A percentile compares a stretch with the other conserved stretches of the same genome.
Evolutionary conservation across 1,140 invertebrate species (phyloP).

Genomic region (Drosophila mauritiana): DNA sequence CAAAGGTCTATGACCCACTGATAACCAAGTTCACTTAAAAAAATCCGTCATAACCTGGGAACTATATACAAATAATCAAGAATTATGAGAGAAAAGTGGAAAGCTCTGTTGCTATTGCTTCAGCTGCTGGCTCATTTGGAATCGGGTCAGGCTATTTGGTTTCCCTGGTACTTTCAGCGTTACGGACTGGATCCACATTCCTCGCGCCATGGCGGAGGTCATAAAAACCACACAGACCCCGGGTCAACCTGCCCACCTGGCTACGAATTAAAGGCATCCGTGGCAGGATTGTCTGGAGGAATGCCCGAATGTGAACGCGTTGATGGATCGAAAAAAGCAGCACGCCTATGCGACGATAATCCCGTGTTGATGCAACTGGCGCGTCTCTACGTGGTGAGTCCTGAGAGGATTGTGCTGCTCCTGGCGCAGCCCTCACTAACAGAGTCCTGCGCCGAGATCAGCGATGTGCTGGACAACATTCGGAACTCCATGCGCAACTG

Average conservation of each 20-base stretch:
- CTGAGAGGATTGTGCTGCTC: conserved; percentile 73
- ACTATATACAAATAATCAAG: background rate
- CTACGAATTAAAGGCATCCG: conserved; percentile 30
- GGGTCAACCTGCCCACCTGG: conserved; percentile 55
- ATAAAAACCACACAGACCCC: background rate
- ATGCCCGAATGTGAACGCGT: background rate
- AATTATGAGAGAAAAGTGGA: conserved; percentile 32
- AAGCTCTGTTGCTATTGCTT: conserved; percentile 14
- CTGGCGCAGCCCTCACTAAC: conserved; percentile 53
- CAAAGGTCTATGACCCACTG: too few relatives aligned
- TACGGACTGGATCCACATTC: conserved; percentile 50
- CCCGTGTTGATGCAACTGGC: conserved; percentile 73
- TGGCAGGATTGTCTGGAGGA: background rate
- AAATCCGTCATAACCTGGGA: background rate
- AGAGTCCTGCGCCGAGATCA: conserved; percentile 56
- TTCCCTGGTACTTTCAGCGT: conserved; percentile 68
- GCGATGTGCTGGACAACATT: conserved; percentile 57
- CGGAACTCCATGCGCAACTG: conserved; percentile 36
- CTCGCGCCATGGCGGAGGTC: conserved; percentile 10
- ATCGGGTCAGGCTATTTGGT: conserved; percentile 47
- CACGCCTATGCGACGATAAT: conserved; percentile 69
- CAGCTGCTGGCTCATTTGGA: conserved; percentile 16
- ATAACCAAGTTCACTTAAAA: conserved; percentile 17
- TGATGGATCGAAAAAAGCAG: background rate
- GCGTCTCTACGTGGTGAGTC: conserved; percentile 71